Evolutionary conservation across 1,140 invertebrate genomes (phyloP).

Genomic region (Polypedilum pembai): DNA sequence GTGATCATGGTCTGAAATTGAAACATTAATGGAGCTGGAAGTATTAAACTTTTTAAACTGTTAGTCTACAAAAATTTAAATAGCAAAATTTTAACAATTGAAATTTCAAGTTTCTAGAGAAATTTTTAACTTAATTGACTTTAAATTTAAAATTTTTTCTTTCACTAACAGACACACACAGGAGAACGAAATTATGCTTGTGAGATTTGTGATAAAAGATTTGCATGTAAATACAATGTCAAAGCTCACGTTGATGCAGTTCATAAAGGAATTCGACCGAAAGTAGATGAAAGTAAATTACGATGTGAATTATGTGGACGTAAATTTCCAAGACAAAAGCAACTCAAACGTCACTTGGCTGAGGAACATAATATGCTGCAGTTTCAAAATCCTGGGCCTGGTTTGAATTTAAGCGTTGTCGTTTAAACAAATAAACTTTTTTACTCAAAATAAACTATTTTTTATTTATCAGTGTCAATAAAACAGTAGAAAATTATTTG

Average conservation of each 20-base stretch:
- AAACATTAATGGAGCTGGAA: no score
- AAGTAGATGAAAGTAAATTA: neutral
- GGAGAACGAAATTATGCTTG: neutral
- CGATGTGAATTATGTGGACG: neutral
- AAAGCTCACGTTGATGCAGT: slow-evolving; percentile 1
- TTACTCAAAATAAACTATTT: no score
- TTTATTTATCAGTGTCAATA: no score
- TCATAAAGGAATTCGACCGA: neutral
- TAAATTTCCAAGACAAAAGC: neutral
- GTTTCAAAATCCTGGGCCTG: neutral
- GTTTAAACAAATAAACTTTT: no score
- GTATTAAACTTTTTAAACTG: no score
- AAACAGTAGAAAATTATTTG: no score
- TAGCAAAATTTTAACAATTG: no score
- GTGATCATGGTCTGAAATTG: no score
- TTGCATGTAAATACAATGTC: neutral
- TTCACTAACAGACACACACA: neutral
- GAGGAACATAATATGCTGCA: neutral
- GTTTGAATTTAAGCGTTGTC: neutral
- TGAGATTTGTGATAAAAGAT: neutral
- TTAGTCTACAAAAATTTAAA: no score
- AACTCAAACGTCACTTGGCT: neutral
- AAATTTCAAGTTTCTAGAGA: no score
- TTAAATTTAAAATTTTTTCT: no score
- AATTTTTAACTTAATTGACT: no score